Base-by-base conservation (phyloP, 2,888 invertebrate species). In the Sussaba pulchella region DNA sequence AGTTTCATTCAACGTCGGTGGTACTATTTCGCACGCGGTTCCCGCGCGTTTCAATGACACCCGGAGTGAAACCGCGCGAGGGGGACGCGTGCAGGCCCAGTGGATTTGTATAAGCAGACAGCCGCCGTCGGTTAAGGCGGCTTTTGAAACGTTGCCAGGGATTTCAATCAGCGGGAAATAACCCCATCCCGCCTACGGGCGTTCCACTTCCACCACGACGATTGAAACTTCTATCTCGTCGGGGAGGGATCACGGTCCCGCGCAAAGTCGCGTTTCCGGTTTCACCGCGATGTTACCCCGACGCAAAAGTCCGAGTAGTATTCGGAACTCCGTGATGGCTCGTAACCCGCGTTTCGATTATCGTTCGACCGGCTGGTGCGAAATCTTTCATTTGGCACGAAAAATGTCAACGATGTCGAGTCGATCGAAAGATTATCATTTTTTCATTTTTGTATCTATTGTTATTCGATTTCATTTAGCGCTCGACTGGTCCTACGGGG, bases 91-190 rank as follows among this genome's bases (percentile, higher is more conserved):
- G 47, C 54, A 61, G 63, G n/a, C n/a, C n/a, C 70, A 75, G 66
- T 73, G 73, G 76, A 59, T 66, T 74, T 77, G 41, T 63, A 71
- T 78, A 81, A 70, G 82, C 39, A 59, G 78, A 72, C 81, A 81
- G 70, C 70, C 70, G 74, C 66, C 70, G 17, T 24, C 52, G 75
- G 82, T 85, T 84, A 78, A 84, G 85, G 82, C 83, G 81, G 84
- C 82, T 85, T 88, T 90, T 90, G 89, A 90, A 87, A 83, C 86
- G 78, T 70, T 89, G 90, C 90, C 90, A 90, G 84, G 86, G 85
- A 87, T 89, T 90, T 90, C 90, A 89, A 89, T 90, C 87, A 89
- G 84, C 83, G 83, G 63, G 70, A 67, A 84, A 82, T 84, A 77
- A 77, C 79, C 76, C 43, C 61, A 2, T 31, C 31, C 31, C 6